phyloP scores from a whole-genome alignment of 2,888 invertebrate genomes.

The Cosmopolites sordidus region DNA sequence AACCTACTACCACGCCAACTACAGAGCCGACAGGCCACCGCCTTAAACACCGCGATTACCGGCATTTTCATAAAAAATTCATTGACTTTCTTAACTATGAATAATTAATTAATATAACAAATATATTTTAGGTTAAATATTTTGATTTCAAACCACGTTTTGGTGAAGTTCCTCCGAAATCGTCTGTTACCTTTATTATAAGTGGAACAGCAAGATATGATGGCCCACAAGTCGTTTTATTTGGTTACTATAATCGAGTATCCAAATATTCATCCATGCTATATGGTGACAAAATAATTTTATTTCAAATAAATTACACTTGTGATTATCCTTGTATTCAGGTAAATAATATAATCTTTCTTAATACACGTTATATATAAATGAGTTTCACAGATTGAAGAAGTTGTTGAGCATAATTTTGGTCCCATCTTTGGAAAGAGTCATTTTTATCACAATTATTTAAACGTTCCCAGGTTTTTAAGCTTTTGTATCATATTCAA shows the following conservation, averaged over 20 bases:
- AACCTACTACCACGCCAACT: too few species aligned
- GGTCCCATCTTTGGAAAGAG: constrained; percentile 42
- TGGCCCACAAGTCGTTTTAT: constrained; percentile 39
- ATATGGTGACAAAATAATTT: constrained; percentile 31
- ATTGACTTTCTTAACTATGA: too few species aligned
- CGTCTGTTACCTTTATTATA: constrained; percentile 37
- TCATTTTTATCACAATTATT: constrained; percentile 43
- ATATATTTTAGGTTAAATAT: constrained; percentile 14
- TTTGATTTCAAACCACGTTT: constrained; percentile 20
- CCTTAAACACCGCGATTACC: too few species aligned
- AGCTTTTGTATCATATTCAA: background rate
- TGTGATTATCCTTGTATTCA: constrained; percentile 43
- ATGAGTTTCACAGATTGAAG: constrained; percentile 45
- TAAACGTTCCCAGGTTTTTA: constrained; percentile 46
- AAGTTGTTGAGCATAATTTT: constrained; percentile 42
- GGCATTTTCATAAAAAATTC: too few species aligned
- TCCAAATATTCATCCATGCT: constrained; percentile 30
- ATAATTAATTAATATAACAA: too few species aligned
- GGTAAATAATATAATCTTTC: constrained; percentile 8
- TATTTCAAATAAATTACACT: constrained; percentile 37
- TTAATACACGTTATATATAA: background rate
- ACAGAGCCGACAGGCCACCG: too few species aligned
- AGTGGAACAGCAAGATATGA: constrained; percentile 36
- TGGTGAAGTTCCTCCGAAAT: constrained; percentile 35
- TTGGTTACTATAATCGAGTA: constrained; percentile 41